Base-by-base conservation (phyloP, 2,113 vertebrate genomes). In the Electrona antarctica region DNA sequence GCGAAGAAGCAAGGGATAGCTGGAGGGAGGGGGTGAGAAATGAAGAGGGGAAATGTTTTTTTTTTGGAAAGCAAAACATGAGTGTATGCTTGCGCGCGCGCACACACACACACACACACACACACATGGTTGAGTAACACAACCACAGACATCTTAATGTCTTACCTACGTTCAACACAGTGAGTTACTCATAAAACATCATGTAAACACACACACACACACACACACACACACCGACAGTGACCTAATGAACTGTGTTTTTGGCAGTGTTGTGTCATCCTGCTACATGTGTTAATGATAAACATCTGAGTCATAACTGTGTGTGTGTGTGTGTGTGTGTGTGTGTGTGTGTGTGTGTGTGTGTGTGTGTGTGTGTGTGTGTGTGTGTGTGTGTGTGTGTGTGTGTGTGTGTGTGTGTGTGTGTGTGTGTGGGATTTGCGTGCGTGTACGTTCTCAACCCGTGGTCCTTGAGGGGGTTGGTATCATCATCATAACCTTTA, bases 281-380 rank as follows among this genome's bases (percentile, higher is more conserved):
- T 69, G 71, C 67, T 71, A 57, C 83, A 87, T 78, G 65, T 86
- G 85, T 78, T 81, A 62, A 49, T 52, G 56, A 83, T 86, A 78
- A 85, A 79, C 58, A 49, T 10, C 69, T 86, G 74, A 85, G 85
- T 81, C 86, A 76, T 65, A 77, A n/a, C 80, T 13, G 11, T n/a
- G 11, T n/a, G 51, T n/a, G 51, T n/a, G 51, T 54, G 51, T 54
- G 51, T 13, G 11, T n/a, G 11, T n/a, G 51, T n/a, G 51, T n/a
- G 51, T 54, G 51, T 54, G 51, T n/a, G 51, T 54, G 51, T 13
- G 51, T n/a, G 51, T 13, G 11, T 1, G 33, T 68, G 62, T 78
- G 70, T n/a, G 21, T 29, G 21, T 29, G 58, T 60, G 58, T 60
- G 58, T 56, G 54, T 56, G 54, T 56, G 54, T 56, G 54, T 56